These are phyloP conservation scores for Nebria ingens DNA, from an alignment of 1,140 invertebrate genomes.

Conservation along the genomic window DNA sequence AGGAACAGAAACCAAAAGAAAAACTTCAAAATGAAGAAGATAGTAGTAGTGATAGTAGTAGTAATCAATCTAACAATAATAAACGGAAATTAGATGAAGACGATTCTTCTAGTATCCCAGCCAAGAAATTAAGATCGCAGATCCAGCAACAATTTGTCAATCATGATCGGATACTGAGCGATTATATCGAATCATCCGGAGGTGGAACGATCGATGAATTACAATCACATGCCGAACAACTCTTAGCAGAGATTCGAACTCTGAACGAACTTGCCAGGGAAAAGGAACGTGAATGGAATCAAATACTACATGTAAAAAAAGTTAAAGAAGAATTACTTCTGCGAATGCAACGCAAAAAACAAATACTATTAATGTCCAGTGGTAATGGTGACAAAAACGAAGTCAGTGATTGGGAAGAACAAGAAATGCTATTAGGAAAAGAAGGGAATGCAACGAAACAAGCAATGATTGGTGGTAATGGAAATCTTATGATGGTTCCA, in stretches of 20 bases:
- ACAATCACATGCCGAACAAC: slow-evolving; percentile 43
- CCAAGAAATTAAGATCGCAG: slow-evolving; percentile 41
- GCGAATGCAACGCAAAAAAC: slow-evolving; percentile 52
- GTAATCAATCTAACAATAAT: neutral
- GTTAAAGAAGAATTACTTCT: slow-evolving; percentile 69
- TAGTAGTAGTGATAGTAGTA: slow-evolving; percentile 7
- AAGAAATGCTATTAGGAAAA: neutral
- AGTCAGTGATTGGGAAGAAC: slow-evolving; percentile 12
- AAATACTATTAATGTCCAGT: slow-evolving; percentile 38
- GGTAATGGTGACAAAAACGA: slow-evolving; percentile 19
- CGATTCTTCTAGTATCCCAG: slow-evolving; percentile 21
- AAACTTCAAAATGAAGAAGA: slow-evolving; percentile 14
- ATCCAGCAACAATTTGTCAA: slow-evolving; percentile 42
- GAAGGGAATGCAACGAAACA: neutral
- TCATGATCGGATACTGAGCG: slow-evolving; percentile 45
- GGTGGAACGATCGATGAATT: slow-evolving; percentile 46
- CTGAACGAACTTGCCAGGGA: slow-evolving; percentile 55
- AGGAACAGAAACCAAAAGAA: neutral
- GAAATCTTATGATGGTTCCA: neutral
- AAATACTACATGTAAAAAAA: slow-evolving; percentile 64
- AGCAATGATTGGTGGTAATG: neutral
- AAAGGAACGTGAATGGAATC: slow-evolving; percentile 78
- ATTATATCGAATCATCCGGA: slow-evolving; percentile 46
- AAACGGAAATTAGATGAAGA: slow-evolving; percentile 26
- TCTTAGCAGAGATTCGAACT: slow-evolving; percentile 50